A percentile compares a stretch with the other conserved stretches of the same genome.
Conservation (phyloP, 2,113 vertebrate species). For the Diadophis punctatus region DNA sequence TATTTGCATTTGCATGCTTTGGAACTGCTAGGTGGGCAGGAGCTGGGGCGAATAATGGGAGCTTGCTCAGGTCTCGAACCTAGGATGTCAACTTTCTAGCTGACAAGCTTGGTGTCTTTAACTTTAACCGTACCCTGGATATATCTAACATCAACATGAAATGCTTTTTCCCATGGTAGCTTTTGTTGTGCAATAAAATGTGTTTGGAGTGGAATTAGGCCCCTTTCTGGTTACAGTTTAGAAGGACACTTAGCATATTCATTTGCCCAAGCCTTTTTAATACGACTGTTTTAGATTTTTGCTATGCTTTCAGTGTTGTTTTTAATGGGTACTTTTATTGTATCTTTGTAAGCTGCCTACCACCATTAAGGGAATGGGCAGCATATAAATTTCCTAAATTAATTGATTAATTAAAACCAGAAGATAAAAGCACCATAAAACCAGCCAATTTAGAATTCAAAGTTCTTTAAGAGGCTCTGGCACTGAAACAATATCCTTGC, state of each 20-base stretch:
- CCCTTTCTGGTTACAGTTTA: neutral
- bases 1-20: neutral
- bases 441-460: neutral
- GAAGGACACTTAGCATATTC: neutral
- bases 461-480: neutral
- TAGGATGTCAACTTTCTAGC: neutral
- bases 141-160: neutral
- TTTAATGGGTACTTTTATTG: neutral
- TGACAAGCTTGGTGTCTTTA: neutral
- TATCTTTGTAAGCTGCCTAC: neutral
- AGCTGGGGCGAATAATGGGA: neutral
- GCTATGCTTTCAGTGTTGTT: neutral
- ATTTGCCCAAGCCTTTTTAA: neutral
- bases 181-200: neutral
- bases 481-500: neutral
- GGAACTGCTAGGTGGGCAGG: neutral
- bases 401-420: neutral
- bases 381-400: neutral
- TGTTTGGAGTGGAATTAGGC: neutral
- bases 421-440: neutral
- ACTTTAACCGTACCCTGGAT: neutral
- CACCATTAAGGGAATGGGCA: neutral
- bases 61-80: neutral
- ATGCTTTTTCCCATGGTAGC: neutral
- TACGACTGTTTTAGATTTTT: neutral